Conservation (phyloP, 2,797 vertebrate species). For the Lithobates pipiens region DNA sequence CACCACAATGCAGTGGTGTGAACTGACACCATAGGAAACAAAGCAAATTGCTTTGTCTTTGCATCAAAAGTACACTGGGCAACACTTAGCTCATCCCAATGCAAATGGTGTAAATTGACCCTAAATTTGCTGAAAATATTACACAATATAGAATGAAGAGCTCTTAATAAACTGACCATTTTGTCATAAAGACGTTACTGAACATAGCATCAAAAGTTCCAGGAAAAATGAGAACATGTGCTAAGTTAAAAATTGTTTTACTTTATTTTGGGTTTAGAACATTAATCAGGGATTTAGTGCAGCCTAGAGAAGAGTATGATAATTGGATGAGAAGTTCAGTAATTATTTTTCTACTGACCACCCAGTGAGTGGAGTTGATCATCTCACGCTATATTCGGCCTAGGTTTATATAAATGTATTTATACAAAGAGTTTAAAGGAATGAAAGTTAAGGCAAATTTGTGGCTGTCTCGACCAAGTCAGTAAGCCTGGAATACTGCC, state of each 20-base stretch:
- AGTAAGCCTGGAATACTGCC: slow-evolving; percentile 29
- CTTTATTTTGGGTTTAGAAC: slow-evolving; percentile 43
- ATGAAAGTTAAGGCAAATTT: slow-evolving; percentile 16
- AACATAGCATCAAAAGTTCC: not conserved
- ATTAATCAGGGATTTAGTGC: slow-evolving; percentile 44
- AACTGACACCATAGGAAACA: too few relatives aligned
- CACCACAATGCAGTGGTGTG: too few relatives aligned
- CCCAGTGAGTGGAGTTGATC: slow-evolving; percentile 40
- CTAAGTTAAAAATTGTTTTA: slow-evolving; percentile 20
- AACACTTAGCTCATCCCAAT: too few relatives aligned
- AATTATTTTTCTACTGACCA: slow-evolving; percentile 57
- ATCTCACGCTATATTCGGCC: slow-evolving; percentile 34
- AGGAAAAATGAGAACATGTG: slow-evolving; percentile 13
- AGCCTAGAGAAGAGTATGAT: slow-evolving; percentile 16
- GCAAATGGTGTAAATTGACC: too few relatives aligned
- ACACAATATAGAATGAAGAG: not conserved
- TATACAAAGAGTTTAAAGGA: slow-evolving; percentile 46
- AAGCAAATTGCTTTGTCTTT: too few relatives aligned
- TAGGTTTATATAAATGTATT: slow-evolving; percentile 52
- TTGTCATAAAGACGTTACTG: not conserved
- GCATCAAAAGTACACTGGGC: too few relatives aligned
- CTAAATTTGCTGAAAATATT: too few relatives aligned
- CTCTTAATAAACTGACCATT: not conserved
- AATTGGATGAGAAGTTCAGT: slow-evolving; percentile 45
- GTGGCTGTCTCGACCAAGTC: slow-evolving; percentile 7